Conservation (phyloP, 2,113 vertebrate genomes). For the Rhinogobius similis region DNA sequence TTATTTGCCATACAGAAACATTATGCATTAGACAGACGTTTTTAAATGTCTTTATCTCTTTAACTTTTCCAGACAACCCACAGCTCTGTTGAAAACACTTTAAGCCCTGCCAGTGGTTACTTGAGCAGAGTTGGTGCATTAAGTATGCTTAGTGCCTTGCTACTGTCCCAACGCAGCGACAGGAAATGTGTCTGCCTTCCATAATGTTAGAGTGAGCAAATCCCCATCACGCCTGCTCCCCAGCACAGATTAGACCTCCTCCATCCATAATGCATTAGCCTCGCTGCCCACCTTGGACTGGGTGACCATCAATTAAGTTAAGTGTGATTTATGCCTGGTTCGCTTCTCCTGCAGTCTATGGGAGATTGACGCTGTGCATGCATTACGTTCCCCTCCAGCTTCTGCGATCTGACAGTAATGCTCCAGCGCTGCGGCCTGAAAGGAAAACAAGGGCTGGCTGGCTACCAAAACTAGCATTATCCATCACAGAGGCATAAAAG, state of each 20-base stretch:
- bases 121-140: constrained; percentile 5
- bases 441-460: neutral
- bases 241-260: constrained; percentile 23
- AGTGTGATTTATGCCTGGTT: constrained; percentile 22
- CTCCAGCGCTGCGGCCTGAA: constrained; percentile 4
- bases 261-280: constrained; percentile 41
- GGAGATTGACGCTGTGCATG: constrained; percentile 12
- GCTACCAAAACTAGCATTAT: constrained; percentile 12
- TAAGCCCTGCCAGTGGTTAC: constrained; percentile 13
- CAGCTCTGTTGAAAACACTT: constrained; percentile 14
- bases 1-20: no score
- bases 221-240: constrained; percentile 23
- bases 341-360: constrained; percentile 1
- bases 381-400: neutral
- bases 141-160: constrained; percentile 30
- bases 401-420: constrained; percentile 26
- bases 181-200: constrained; percentile 34
- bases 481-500: constrained; percentile 10
- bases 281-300: constrained; percentile 35
- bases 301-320: constrained; percentile 35
- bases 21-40: no score
- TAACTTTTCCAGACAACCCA: neutral
- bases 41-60: no score
- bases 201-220: constrained; percentile 22
- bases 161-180: constrained; percentile 14